Percentiles rank a stretch among this genome's conserved stretches.
phyloP scores from a whole-genome alignment of 2,888 invertebrate species.

The Homarus gammarus region DNA sequence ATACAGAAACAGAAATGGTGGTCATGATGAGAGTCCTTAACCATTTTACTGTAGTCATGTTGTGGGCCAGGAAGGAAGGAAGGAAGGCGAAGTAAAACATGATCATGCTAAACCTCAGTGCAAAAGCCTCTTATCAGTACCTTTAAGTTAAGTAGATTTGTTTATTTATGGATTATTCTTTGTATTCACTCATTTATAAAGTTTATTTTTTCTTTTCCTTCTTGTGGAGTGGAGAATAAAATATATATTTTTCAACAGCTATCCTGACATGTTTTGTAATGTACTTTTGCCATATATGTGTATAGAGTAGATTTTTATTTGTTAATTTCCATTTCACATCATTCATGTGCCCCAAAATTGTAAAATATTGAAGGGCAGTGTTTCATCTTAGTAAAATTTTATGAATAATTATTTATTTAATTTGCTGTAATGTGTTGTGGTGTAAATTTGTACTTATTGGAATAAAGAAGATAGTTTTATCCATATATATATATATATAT shows the following conservation, averaged over 20 bases:
- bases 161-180: background rate
- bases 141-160: background rate
- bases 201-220: background rate
- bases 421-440: background rate
- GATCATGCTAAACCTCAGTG: no score
- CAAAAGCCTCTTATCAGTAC: background rate
- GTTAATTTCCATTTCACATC: background rate
- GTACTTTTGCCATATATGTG: background rate
- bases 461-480: background rate
- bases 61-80: background rate
- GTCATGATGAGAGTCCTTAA: background rate
- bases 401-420: conserved; percentile 2
- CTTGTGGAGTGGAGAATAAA: background rate
- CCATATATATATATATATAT: conserved; percentile 7
- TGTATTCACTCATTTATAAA: conserved; percentile 8
- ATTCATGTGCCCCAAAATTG: background rate
- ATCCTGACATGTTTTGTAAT: background rate
- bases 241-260: background rate
- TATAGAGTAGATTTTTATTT: background rate
- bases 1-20: background rate
- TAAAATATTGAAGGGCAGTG: background rate
- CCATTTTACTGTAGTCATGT: no score
- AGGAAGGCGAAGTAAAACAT: no score
- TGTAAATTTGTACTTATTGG: background rate
- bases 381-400: background rate